phyloP scores from a whole-genome alignment of 2,888 invertebrate genomes.

The Aradus depressus region DNA sequence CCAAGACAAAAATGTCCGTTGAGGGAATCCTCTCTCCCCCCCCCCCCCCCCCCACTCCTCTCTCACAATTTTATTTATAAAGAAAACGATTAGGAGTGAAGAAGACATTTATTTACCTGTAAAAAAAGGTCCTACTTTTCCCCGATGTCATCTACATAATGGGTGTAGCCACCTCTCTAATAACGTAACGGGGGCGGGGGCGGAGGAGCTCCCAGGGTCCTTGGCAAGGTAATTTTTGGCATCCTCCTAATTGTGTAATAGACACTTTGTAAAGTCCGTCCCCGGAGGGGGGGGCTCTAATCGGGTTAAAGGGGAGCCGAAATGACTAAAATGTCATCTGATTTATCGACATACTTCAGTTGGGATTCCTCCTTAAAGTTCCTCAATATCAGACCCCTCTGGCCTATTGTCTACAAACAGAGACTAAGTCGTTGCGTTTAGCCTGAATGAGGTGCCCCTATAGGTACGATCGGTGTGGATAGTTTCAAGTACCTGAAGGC shows the following conservation, averaged over 20 bases:
- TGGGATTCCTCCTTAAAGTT: conserved; percentile 3
- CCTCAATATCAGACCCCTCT: no score
- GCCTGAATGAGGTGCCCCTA: no score
- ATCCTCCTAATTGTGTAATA: conserved; percentile 12
- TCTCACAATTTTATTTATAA: not conserved
- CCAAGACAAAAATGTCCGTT: not conserved
- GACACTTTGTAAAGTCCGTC: conserved; percentile 13
- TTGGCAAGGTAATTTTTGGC: conserved; percentile 15
- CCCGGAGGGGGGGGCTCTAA: not conserved
- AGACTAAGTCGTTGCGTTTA: no score
- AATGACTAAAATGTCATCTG: not conserved
- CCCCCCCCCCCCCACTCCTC: no score
- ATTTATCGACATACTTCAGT: conserved; percentile 12
- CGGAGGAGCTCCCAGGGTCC: no score
- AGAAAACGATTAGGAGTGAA: not conserved
- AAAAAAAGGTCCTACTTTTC: not conserved
- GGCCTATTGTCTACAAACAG: no score
- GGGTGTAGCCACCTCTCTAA: not conserved
- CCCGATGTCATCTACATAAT: not conserved
- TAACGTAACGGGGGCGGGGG: not conserved
- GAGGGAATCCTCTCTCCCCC: no score
- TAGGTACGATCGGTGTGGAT: no score
- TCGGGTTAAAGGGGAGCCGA: conserved; percentile 6
- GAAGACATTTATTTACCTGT: not conserved
- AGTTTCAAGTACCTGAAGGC: no score